Conservation (phyloP, 2,888 invertebrate genomes). For the Pimpla rufipes region DNA sequence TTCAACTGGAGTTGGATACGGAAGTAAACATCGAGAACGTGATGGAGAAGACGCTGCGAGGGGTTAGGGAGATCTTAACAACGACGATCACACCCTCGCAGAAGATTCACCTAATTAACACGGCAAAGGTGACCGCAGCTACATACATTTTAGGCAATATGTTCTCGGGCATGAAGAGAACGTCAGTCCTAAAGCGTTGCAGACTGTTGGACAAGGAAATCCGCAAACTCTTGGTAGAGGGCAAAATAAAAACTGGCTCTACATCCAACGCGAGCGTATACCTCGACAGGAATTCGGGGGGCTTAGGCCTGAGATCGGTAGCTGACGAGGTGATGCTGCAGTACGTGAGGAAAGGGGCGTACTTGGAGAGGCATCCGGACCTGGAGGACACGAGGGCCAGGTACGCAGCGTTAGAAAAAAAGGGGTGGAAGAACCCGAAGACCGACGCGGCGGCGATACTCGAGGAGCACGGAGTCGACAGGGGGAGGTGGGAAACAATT, state of each 20-base stretch:
- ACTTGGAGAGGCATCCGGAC: slow-evolving; percentile 12
- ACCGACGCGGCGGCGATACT: slow-evolving; percentile 32
- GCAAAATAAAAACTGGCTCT: slow-evolving; percentile 10
- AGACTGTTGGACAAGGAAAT: slow-evolving; percentile 22
- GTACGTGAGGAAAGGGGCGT: slow-evolving; percentile 23
- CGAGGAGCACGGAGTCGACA: no score
- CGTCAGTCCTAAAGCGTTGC: slow-evolving; percentile 8
- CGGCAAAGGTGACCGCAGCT: slow-evolving; percentile 56
- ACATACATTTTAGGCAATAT: slow-evolving; percentile 62
- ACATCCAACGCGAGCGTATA: slow-evolving; percentile 51
- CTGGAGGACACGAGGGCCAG: neutral
- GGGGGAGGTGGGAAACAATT: neutral
- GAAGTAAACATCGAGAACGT: neutral
- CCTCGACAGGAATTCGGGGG: neutral
- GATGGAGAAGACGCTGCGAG: neutral
- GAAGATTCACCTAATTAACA: slow-evolving; percentile 52
- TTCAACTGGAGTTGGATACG: neutral
- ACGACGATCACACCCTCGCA: slow-evolving; percentile 59
- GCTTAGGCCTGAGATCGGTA: slow-evolving; percentile 24
- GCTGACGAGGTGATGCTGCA: slow-evolving; percentile 21
- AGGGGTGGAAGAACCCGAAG: slow-evolving; percentile 51
- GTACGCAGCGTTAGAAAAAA: slow-evolving; percentile 17
- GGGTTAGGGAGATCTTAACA: neutral
- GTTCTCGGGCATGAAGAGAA: slow-evolving; percentile 34
- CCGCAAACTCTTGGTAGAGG: neutral